These are phyloP conservation scores for Lepidochrysops patricia DNA, from an alignment of 2,888 invertebrate genomes.

Conservation along the genomic window DNA sequence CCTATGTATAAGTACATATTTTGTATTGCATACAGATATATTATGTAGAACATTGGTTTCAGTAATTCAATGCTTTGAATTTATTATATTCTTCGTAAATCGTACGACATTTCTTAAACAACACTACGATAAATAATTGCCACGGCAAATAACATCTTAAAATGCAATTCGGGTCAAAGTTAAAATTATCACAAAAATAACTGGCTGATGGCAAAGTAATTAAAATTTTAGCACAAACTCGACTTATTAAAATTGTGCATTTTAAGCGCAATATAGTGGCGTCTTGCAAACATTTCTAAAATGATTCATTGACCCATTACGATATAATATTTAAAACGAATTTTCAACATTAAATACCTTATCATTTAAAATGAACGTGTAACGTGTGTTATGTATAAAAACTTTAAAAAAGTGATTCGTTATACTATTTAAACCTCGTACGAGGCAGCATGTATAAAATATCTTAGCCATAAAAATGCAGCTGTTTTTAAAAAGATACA, in stretches of 20 bases:
- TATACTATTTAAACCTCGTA: background rate
- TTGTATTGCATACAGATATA: background rate
- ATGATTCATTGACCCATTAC: background rate
- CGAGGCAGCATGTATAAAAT: background rate
- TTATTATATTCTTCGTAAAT: no score
- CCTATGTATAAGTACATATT: slow-evolving; percentile 21
- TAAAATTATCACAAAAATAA: background rate
- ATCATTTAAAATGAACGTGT: background rate
- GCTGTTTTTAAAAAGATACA: slow-evolving; percentile 3
- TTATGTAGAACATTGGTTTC: background rate
- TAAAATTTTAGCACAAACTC: background rate
- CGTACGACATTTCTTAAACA: background rate
- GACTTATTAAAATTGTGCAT: background rate
- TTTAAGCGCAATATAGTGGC: background rate
- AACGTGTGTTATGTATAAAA: slow-evolving; percentile 4
- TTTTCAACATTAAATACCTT: background rate
- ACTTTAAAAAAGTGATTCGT: slow-evolving; percentile 11
- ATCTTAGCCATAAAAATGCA: slow-evolving; percentile 9
- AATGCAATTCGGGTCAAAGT: background rate
- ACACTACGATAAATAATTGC: background rate
- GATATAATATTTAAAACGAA: background rate
- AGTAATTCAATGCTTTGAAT: background rate
- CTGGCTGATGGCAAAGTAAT: background rate
- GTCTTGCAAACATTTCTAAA: background rate
- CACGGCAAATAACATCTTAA: background rate